Conservation (phyloP, 2,888 invertebrate species). For the Smittia sp. region DNA sequence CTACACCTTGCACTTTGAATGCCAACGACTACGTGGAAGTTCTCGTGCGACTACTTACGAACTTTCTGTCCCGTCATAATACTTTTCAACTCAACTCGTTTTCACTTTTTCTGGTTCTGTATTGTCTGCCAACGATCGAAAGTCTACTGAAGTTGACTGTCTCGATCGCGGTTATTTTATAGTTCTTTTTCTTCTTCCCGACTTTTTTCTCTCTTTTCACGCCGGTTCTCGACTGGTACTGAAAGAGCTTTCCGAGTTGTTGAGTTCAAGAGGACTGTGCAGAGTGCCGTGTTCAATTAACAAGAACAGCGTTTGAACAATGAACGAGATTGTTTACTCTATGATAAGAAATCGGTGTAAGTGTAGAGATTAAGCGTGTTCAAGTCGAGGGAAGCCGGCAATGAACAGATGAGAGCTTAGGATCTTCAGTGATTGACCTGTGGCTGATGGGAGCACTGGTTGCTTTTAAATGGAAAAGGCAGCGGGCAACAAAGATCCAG, state of each 20-base stretch:
- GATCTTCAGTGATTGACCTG: no score
- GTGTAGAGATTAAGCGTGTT: no score
- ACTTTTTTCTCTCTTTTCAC: neutral
- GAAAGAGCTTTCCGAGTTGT: neutral
- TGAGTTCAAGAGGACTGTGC: slow-evolving; percentile 3
- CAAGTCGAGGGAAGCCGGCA: no score
- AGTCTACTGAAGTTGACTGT: neutral
- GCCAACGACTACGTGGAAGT: no score
- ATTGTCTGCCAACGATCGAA: neutral
- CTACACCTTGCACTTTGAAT: no score
- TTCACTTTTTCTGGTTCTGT: slow-evolving; percentile 8
- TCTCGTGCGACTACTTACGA: neutral
- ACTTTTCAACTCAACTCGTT: neutral
- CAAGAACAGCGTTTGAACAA: no score
- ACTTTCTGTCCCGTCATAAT: neutral
- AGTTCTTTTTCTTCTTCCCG: neutral
- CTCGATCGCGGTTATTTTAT: neutral
- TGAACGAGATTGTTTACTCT: no score
- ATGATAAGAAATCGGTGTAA: no score
- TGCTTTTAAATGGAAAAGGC: no score
- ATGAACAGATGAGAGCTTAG: no score
- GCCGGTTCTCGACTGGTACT: neutral
- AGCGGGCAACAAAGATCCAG: no score
- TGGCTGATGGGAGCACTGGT: no score
- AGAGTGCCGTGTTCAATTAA: neutral